Base-by-base conservation (phyloP, 1,140 invertebrate genomes). In the Chironomus striatipennis region DNA sequence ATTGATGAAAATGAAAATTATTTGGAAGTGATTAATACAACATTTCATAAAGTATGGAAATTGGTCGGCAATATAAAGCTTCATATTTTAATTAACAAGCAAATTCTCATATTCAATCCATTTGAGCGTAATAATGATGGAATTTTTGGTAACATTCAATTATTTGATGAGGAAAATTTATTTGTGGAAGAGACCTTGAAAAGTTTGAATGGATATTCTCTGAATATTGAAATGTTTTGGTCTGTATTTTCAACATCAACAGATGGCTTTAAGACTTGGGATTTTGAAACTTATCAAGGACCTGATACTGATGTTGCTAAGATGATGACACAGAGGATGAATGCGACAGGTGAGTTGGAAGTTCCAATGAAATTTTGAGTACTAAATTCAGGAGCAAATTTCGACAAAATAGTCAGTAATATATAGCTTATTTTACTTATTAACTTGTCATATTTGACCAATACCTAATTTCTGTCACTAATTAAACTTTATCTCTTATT, bases 161-260 rank as follows among this genome's bases (percentile, higher is more conserved):
- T 57, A n/a, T 57, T 57, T 20, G 17, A 70, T 18, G 65, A 10
- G 47, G 10, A 57, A 57, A 57, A 20, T 18, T 20, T 20, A 20
- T 70, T 15, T n/a, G 20, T 17, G 2, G 43, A 64, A 64, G 43
- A 47, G 20, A 8, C 76, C 20, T 80, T 81, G 42, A 77, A 74
- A 7, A 76, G 81, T 76, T 75, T 82, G 6, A 42, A 79, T 65
- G 80, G 80, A 7, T 80, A 82, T 77, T 76, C 80, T 0, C 24
- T 82, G 34, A 74, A 77, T 0, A 73, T 79, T 3, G 81, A 82
- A 73, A 78, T 79, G 18, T 81, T 82, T 43, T 77, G 78, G 21
- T 82, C 81, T 0, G 81, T 80, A 0, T 82, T 81, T 74, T 79
- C 81, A 0, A 73, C 74, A 7, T 76, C 79, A 0, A 20, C 15